Evolutionary conservation across 2,888 invertebrate genomes (phyloP).

Genomic region (Hyppa rectilinea): DNA sequence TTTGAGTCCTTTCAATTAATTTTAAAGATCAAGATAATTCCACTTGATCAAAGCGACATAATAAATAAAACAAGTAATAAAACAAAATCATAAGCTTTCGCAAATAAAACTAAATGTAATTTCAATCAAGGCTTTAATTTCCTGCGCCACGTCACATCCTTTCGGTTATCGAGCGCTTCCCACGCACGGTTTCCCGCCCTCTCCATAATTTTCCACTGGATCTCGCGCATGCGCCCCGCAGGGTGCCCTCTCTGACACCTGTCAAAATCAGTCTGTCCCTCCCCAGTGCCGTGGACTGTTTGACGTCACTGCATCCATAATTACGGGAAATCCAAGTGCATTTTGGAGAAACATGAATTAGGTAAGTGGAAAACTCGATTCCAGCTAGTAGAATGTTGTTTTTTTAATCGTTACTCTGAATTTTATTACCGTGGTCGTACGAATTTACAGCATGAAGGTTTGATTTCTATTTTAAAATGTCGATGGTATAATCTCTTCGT

Average conservation of each 20-base stretch:
- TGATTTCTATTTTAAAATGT: constrained; percentile 27
- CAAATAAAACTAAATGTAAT: constrained; percentile 52
- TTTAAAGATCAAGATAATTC: background rate
- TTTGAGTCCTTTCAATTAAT: background rate
- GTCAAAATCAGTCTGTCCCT: constrained; percentile 81
- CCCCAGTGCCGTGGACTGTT: constrained; percentile 69
- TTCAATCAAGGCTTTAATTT: constrained; percentile 57
- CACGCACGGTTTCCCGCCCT: constrained; percentile 68
- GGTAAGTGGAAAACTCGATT: constrained; percentile 69
- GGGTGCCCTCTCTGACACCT: constrained; percentile 82
- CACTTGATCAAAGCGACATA: background rate
- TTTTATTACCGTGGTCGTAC: background rate
- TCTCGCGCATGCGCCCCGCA: constrained; percentile 76
- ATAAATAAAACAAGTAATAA: constrained; percentile 30
- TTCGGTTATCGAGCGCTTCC: constrained; percentile 70
- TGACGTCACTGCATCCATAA: constrained; percentile 79
- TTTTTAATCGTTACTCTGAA: background rate
- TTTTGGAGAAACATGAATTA: constrained; percentile 77
- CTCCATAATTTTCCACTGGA: constrained; percentile 70
- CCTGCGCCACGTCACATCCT: constrained; percentile 67
- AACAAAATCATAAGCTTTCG: constrained; percentile 28
- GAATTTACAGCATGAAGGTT: background rate
- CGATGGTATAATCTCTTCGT: constrained; percentile 25
- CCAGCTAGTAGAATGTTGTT: background rate
- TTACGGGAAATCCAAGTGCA: constrained; percentile 70